Evolutionary conservation across 2,113 vertebrate genomes (phyloP).

Genomic region (Hylia prasina): DNA sequence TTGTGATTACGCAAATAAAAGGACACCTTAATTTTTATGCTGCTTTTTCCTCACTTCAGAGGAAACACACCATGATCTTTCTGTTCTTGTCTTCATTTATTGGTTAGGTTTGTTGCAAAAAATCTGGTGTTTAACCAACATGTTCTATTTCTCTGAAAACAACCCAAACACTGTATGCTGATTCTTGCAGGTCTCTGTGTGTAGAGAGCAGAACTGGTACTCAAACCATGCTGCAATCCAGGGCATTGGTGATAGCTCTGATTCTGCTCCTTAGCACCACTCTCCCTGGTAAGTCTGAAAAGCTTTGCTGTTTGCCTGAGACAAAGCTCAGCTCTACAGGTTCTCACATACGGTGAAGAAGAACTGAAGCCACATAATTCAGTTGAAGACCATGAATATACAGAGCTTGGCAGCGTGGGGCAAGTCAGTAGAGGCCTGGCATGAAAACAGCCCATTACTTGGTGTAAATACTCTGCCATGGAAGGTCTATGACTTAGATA

Average conservation of each 20-base stretch:
- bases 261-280: conserved; percentile 50
- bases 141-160: neutral
- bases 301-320: neutral
- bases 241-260: conserved; percentile 43
- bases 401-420: neutral
- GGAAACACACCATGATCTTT: neutral
- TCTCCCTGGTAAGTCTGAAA: conserved; percentile 34
- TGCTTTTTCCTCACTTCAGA: neutral
- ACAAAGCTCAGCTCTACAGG: neutral
- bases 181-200: neutral
- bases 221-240: conserved; percentile 54
- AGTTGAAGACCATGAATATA: neutral
- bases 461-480: neutral
- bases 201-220: neutral
- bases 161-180: neutral
- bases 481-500: neutral
- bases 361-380: neutral
- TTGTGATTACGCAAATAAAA: neutral
- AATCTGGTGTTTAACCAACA: neutral
- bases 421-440: neutral
- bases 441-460: neutral
- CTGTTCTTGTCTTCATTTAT: neutral
- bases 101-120: neutral
- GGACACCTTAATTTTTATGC: neutral
- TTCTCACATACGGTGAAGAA: neutral